Conservation (phyloP, 2,888 invertebrate genomes). For the Xestia ashworthii region DNA sequence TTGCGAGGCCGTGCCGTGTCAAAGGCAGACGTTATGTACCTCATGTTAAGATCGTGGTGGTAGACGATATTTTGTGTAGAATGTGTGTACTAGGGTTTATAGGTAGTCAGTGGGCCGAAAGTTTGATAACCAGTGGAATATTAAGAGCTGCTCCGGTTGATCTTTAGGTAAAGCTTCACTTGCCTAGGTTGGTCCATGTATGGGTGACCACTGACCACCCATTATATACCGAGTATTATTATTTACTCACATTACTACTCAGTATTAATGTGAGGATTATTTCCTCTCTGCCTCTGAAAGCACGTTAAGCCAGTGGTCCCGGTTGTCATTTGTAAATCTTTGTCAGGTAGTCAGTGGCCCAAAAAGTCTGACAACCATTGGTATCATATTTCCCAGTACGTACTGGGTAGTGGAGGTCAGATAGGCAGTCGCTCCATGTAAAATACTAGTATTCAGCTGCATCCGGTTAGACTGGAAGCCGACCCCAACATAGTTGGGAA, state of each 20-base stretch:
- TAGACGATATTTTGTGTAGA: slow-evolving; percentile 27
- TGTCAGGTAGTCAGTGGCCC: background rate
- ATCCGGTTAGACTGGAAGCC: too few relatives aligned
- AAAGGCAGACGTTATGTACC: slow-evolving; percentile 55
- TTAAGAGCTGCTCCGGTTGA: background rate
- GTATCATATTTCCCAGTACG: background rate
- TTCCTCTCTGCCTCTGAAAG: too few relatives aligned
- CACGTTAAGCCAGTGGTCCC: background rate
- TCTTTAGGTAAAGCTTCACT: background rate
- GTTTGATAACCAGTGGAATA: background rate
- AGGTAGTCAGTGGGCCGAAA: too few relatives aligned
- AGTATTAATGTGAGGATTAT: too few relatives aligned
- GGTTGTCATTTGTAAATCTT: background rate
- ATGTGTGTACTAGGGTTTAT: background rate
- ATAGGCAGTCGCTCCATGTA: background rate
- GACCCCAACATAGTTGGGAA: too few relatives aligned
- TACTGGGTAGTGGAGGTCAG: too few relatives aligned
- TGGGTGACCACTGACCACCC: background rate
- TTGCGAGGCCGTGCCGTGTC: slow-evolving; percentile 46
- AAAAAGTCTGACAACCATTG: background rate
- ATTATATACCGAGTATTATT: too few relatives aligned
- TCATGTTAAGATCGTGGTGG: slow-evolving; percentile 32
- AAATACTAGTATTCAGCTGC: too few relatives aligned
- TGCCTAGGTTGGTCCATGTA: background rate
- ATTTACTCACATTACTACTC: too few relatives aligned